Percentiles rank a stretch among this genome's conserved stretches.
Evolutionary conservation across 2,797 vertebrate species (phyloP).

Genomic region (Danio jaintianensis): DNA sequence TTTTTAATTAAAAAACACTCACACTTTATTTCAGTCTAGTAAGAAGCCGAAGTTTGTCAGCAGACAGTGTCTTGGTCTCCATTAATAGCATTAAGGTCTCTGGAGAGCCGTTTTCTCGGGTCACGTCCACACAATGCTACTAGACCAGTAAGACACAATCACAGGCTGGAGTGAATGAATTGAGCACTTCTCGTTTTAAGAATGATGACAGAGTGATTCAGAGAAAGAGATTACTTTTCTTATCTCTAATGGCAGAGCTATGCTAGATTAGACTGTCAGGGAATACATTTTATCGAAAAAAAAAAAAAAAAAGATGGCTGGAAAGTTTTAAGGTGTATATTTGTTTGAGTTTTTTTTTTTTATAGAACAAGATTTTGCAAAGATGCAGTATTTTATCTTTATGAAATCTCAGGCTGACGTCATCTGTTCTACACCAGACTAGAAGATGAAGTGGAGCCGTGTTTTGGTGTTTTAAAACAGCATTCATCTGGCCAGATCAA

Average conservation of each 20-base stretch:
- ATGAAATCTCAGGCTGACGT: not conserved
- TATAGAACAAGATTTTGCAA: slow-evolving; percentile 19
- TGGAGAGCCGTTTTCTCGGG: slow-evolving; percentile 58
- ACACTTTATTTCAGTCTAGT: slow-evolving; percentile 23
- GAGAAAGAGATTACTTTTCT: slow-evolving; percentile 46
- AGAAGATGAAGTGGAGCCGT: not conserved
- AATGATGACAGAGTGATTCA: slow-evolving; percentile 35
- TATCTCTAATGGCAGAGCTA: slow-evolving; percentile 43
- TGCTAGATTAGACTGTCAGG: slow-evolving; percentile 27
- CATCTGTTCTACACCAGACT: not conserved
- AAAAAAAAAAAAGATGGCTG: slow-evolving; percentile 9
- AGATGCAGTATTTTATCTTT: slow-evolving; percentile 34
- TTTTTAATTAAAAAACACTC: slow-evolving; percentile 12
- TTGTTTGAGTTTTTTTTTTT: not conserved
- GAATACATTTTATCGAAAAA: slow-evolving; percentile 17
- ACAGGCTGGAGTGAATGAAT: slow-evolving; percentile 14
- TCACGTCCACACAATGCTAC: slow-evolving; percentile 34
- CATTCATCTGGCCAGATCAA: not conserved
- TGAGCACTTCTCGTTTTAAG: slow-evolving; percentile 16
- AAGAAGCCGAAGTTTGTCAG: slow-evolving; percentile 21
- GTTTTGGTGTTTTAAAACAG: not conserved
- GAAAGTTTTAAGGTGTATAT: slow-evolving; percentile 25
- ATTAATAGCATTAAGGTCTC: slow-evolving; percentile 68
- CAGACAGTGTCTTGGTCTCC: slow-evolving; percentile 56
- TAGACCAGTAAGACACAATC: slow-evolving; percentile 20